A percentile compares a stretch with the other conserved stretches of the same genome.
Evolutionary conservation across 2,113 vertebrate species (phyloP).

Genomic region (Mus musculus): GRCm39 chr2:49137001-49137500

Average conservation of each 20-base stretch:
- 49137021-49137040: constrained; percentile 25
- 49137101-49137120: not conserved
- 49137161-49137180: not conserved
- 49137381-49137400: not conserved
- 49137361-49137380: constrained; percentile 12
- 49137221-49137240: not conserved
- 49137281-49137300: constrained; percentile 9
- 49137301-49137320: constrained; percentile 16
- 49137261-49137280: constrained; percentile 4
- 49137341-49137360: constrained; percentile 56
- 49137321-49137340: constrained; percentile 15
- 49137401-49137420: not conserved
- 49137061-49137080: not conserved
- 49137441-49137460: constrained; percentile 36
- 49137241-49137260: not conserved
- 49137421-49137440: constrained; percentile 32
- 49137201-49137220: not conserved
- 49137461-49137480: not conserved
- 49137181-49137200: not conserved
- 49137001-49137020: constrained; percentile 49
- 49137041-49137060: not conserved
- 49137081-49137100: not conserved
- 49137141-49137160: not conserved
- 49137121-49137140: not conserved
- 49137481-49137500: constrained; percentile 41